Evolutionary conservation across 2,888 invertebrate species (phyloP), one percentile per base, ranked within the genome.

Genomic region (Trisateles emortualis): DNA sequence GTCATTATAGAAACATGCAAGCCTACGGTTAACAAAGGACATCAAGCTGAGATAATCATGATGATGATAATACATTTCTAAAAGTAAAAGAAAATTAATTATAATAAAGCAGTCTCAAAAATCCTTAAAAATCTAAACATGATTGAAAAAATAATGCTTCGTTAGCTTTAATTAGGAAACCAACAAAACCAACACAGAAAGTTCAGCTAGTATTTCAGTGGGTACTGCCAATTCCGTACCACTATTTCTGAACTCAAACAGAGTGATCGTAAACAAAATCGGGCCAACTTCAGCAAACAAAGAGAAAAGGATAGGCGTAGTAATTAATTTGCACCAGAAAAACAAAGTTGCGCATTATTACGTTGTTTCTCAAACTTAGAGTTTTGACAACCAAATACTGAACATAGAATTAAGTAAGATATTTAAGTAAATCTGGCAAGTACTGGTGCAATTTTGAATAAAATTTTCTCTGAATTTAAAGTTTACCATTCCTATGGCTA

Each of bases 291-390:
- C 47, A 42, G 41, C 16, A 68, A 72, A 72, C 69, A 70, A 52
- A 51, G 58, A 43, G 50, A 46, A 56, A 59, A 62, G 62, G 64
- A 61, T 59, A 48, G 49, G 50, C 60, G 41, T 32, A 52, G 52
- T 70, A 72, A 69, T 68, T 70, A 72, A 72, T 72, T 68, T 65
- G 56, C 48, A 48, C 60, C 52, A 53, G 54, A 70, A 72, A 72
- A 65, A 72, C 52, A 44, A 35, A 53, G 44, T 55, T 46, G 10
- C 13, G 47, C 51, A 47, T 46, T 55, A n/a, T 0, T 22, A n/a
- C 30, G 14, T 30, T 17, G 41, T 29, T 41, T 46, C 46, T 47
- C 42, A 52, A 33, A 46, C 43, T 41, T 40, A 29, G 36, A 8
- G 8, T 26, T 8, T 26, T 8, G 8, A 26, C 3, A 6, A 29